Evolutionary conservation across 2,113 vertebrate genomes (phyloP).

Genomic region (Myocastor coypus): DNA sequence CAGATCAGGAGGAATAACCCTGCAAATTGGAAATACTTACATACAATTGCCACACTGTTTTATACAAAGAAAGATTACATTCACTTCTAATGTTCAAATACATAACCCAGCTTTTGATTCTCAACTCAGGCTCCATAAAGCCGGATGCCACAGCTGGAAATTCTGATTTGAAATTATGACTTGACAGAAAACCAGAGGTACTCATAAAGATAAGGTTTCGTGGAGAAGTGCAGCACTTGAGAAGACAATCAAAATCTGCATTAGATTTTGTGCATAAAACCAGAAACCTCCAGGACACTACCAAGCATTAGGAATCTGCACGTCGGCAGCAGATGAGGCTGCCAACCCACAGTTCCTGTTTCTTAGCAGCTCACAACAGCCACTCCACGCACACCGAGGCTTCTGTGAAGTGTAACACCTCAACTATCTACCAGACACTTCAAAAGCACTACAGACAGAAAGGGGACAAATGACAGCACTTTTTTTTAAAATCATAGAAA

Average conservation of each 20-base stretch:
- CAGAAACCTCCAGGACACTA: slow-evolving; percentile 49
- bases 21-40: slow-evolving; percentile 68
- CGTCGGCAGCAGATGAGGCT: neutral
- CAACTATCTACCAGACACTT: neutral
- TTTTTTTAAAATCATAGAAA: slow-evolving; percentile 3
- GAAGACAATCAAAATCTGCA: slow-evolving; percentile 63
- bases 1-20: slow-evolving; percentile 48
- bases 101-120: slow-evolving; percentile 65
- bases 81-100: slow-evolving; percentile 62
- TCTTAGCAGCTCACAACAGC: neutral
- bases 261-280: slow-evolving; percentile 70
- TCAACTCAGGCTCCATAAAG: slow-evolving; percentile 70
- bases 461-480: neutral
- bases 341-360: neutral
- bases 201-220: slow-evolving; percentile 70
- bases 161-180: slow-evolving; percentile 72
- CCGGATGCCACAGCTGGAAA: slow-evolving; percentile 76
- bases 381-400: fast-evolving
- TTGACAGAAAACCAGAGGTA: slow-evolving; percentile 75
- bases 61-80: slow-evolving; percentile 63
- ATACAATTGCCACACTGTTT: slow-evolving; percentile 63
- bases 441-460: neutral
- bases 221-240: slow-evolving; percentile 45
- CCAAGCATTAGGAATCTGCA: neutral
- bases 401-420: neutral